Percentiles rank a stretch among this genome's conserved stretches.
Conservation (phyloP, 2,797 vertebrate genomes). For the Trachurus trachurus region DNA sequence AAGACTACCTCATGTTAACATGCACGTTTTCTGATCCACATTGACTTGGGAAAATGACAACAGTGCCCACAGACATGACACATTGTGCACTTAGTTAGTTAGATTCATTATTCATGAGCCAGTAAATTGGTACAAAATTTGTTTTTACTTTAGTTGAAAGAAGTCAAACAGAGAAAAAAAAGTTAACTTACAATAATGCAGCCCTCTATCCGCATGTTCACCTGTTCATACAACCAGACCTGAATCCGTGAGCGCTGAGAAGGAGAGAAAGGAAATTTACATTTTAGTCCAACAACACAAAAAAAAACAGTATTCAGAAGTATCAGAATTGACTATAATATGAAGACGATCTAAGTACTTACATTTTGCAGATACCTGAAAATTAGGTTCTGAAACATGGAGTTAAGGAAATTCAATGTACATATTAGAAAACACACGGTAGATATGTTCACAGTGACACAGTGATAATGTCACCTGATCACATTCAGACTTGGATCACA, state of each 20-base stretch:
- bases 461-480: not conserved
- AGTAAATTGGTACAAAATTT: too few species aligned
- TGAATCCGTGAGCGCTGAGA: slow-evolving; percentile 95
- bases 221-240: slow-evolving; percentile 98
- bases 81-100: too few species aligned
- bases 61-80: too few species aligned
- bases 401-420: slow-evolving; percentile 82
- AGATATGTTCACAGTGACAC: not conserved
- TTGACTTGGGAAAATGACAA: too few species aligned
- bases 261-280: not conserved
- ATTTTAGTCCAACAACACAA: not conserved
- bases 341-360: slow-evolving; percentile 75
- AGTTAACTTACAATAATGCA: slow-evolving; percentile 96
- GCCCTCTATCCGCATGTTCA: slow-evolving; percentile 99
- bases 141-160: not conserved
- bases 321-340: not conserved
- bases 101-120: too few species aligned
- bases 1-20: too few species aligned
- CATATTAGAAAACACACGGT: not conserved
- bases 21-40: too few species aligned
- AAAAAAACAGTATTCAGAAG: too few species aligned
- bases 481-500: not conserved
- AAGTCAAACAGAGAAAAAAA: not conserved
- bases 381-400: slow-evolving; percentile 92
- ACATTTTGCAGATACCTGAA: slow-evolving; percentile 98